Conservation (phyloP, 2,113 vertebrate genomes). For the Probosciger aterrimus region DNA sequence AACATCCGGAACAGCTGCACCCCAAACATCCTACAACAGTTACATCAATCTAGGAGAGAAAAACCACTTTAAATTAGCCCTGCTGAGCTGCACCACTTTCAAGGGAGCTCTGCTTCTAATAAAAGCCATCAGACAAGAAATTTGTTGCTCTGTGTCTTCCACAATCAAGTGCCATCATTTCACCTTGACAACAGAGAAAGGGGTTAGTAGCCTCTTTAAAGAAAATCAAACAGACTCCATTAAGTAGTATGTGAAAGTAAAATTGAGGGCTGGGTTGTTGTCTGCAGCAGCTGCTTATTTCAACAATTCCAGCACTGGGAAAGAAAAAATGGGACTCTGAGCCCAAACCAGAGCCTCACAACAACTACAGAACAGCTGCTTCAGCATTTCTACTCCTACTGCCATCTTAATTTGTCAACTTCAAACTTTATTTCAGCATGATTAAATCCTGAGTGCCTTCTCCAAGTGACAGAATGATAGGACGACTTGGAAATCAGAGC, state of each 20-base stretch:
- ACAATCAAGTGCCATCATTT: conserved; percentile 13
- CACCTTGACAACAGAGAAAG: background rate
- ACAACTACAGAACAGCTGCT: background rate
- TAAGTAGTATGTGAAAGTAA: background rate
- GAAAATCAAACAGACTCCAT: background rate
- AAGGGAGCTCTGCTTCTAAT: background rate
- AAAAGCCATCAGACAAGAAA: background rate
- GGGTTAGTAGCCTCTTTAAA: conserved; percentile 6
- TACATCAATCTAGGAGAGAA: background rate
- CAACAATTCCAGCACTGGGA: background rate
- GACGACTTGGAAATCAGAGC: background rate
- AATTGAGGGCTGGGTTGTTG: background rate
- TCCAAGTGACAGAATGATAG: background rate
- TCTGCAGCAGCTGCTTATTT: background rate
- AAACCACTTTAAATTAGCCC: background rate
- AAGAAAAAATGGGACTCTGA: background rate
- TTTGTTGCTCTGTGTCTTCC: background rate
- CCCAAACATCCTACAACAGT: background rate
- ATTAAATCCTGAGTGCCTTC: background rate
- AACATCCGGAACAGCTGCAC: background rate
- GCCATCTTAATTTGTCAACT: background rate
- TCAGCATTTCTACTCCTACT: background rate
- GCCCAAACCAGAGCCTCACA: background rate
- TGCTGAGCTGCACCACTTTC: background rate
- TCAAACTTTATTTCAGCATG: background rate